phyloP scores from a whole-genome alignment of 2,113 vertebrate genomes.

The Caloenas nicobarica region DNA sequence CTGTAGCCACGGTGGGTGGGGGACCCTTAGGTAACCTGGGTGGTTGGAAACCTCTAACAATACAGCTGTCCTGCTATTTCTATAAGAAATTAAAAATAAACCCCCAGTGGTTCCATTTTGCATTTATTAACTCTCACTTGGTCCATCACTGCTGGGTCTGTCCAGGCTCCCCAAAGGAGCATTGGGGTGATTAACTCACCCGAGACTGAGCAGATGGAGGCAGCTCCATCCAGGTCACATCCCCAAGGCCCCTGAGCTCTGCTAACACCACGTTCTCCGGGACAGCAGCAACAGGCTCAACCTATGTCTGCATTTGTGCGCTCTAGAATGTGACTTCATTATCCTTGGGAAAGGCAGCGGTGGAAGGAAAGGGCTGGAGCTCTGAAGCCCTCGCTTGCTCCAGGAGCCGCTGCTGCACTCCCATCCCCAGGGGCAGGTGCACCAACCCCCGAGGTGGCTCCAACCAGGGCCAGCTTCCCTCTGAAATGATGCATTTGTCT shows the following conservation, averaged over 20 bases:
- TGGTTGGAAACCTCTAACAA: neutral
- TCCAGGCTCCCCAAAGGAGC: neutral
- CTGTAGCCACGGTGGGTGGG: neutral
- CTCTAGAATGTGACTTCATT: rapidly evolving
- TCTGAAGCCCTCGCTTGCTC: neutral
- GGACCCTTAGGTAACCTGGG: neutral
- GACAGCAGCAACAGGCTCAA: neutral
- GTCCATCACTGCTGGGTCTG: neutral
- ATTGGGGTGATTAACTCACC: neutral
- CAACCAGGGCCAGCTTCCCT: neutral
- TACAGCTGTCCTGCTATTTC: neutral
- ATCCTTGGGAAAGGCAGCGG: rapidly evolving
- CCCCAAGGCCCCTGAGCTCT: neutral
- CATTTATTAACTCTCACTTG: neutral
- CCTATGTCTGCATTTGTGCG: neutral
- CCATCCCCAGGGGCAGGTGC: neutral
- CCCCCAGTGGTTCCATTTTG: neutral
- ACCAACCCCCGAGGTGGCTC: neutral
- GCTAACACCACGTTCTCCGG: rapidly evolving
- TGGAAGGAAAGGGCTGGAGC: neutral
- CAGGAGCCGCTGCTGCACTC: neutral
- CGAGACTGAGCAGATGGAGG: neutral
- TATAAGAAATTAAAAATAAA: neutral
- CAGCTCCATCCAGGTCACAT: neutral
- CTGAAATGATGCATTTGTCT: neutral